Evolutionary conservation across 1,140 invertebrate species (phyloP).

Genomic region (Procambarus virginalis): DNA sequence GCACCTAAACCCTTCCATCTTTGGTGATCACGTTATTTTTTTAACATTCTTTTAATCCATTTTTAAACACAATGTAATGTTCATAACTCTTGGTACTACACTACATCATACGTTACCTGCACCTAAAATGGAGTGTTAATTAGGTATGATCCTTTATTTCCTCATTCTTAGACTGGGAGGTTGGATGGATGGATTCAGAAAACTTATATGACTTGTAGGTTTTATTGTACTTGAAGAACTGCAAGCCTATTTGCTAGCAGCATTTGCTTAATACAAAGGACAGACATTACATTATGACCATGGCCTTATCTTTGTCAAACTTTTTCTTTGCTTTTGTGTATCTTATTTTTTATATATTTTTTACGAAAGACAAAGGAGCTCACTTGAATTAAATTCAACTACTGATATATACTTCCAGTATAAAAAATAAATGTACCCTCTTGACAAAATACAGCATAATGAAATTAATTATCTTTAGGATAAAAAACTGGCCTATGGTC

Average conservation of each 20-base stretch:
- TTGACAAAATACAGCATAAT: conserved; percentile 13
- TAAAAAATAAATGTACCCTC: conserved; percentile 36
- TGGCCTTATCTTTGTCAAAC: conserved; percentile 19
- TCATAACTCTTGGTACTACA: conserved; percentile 5
- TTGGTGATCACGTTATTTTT: neutral
- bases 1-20: neutral
- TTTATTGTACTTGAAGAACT: conserved; percentile 62
- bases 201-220: conserved; percentile 39
- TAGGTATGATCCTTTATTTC: neutral
- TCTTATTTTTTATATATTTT: neutral
- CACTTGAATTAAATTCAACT: conserved; percentile 15
- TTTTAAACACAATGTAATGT: neutral
- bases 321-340: conserved; percentile 3
- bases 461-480: neutral
- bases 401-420: conserved; percentile 4
- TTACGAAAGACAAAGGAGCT: conserved; percentile 23
- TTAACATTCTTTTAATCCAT: neutral
- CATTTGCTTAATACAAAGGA: conserved; percentile 56
- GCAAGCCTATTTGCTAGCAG: conserved; percentile 44
- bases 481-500: conserved; percentile 32
- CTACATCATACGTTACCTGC: conserved; percentile 35
- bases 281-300: conserved; percentile 54
- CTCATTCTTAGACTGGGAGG: conserved; percentile 34
- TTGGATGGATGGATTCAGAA: conserved; percentile 63
- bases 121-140: neutral